Conservation (phyloP, 2,797 vertebrate genomes). For the Thalassophryne amazonica region DNA sequence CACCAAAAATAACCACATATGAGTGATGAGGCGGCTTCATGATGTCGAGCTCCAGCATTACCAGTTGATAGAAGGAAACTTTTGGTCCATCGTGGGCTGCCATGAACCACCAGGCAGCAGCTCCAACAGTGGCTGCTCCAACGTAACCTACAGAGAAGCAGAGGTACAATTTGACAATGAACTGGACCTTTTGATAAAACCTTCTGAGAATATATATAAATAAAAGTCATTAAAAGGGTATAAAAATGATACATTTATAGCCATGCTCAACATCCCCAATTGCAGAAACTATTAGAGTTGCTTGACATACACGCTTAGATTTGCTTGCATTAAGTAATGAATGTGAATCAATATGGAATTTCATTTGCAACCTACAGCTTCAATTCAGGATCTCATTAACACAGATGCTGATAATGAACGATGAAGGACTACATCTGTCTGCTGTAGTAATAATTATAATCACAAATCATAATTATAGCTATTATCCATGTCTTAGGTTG, state of each 20-base stretch:
- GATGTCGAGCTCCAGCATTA: slow-evolving; percentile 22
- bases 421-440: neutral
- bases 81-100: slow-evolving; percentile 80
- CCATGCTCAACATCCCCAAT: too few relatives aligned
- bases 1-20: too few relatives aligned
- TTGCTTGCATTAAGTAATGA: too few relatives aligned
- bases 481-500: neutral
- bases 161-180: neutral
- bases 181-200: too few relatives aligned
- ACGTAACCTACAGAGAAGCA: slow-evolving; percentile 70
- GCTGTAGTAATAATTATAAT: neutral
- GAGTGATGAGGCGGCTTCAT: neutral
- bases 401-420: too few relatives aligned
- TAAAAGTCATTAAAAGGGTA: too few relatives aligned
- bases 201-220: too few relatives aligned
- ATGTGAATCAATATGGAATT: too few relatives aligned
- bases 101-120: slow-evolving; percentile 85
- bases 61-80: slow-evolving; percentile 76
- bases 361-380: neutral
- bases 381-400: too few relatives aligned
- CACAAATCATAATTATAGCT: neutral
- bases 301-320: too few relatives aligned
- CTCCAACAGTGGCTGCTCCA: slow-evolving; percentile 79
- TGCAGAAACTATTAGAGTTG: too few relatives aligned
- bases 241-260: too few relatives aligned